A percentile compares a stretch with the other conserved stretches of the same genome.
These are phyloP conservation scores for Sarcophaga variegata DNA, from an alignment of 2,888 invertebrate genomes.

Conservation along the genomic window DNA sequence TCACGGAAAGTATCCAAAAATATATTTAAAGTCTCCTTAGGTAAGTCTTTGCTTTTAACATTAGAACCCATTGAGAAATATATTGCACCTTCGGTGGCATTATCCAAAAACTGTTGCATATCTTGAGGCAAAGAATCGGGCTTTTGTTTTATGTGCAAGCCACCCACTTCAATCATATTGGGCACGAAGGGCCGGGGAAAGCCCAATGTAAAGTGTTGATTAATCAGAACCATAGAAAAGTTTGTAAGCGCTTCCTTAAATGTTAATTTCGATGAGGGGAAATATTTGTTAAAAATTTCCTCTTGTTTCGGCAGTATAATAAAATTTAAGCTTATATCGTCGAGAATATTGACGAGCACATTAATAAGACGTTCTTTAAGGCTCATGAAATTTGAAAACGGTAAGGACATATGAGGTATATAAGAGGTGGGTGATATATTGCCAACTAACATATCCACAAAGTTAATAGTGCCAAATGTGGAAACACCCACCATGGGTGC, in stretches of 20 bases:
- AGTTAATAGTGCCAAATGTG: conserved; percentile 68
- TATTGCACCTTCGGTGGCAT: conserved; percentile 71
- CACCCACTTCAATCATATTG: conserved; percentile 80
- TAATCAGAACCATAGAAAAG: conserved; percentile 75
- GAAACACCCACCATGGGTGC: conserved; percentile 74
- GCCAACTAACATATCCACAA: conserved; percentile 71
- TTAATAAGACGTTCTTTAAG: conserved; percentile 78
- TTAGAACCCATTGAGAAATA: conserved; percentile 80
- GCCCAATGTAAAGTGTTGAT: conserved; percentile 74
- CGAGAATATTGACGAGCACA: conserved; percentile 47
- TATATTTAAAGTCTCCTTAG: conserved; percentile 70
- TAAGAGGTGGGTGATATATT: conserved; percentile 77
- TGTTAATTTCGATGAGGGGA: conserved; percentile 72
- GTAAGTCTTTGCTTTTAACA: conserved; percentile 75
- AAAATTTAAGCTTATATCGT: not conserved
- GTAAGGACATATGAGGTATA: conserved; percentile 71
- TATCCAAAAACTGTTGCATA: conserved; percentile 79
- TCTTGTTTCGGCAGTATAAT: conserved; percentile 75
- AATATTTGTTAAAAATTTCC: conserved; percentile 72
- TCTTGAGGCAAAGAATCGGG: conserved; percentile 76
- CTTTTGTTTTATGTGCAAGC: conserved; percentile 77
- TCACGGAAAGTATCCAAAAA: conserved; percentile 71
- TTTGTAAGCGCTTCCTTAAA: conserved; percentile 73
- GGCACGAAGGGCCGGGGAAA: conserved; percentile 77
- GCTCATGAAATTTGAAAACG: conserved; percentile 76